A percentile compares a stretch with the other conserved stretches of the same genome.
Evolutionary conservation across 2,888 invertebrate genomes (phyloP).

Genomic region (Horisme vitalbata): DNA sequence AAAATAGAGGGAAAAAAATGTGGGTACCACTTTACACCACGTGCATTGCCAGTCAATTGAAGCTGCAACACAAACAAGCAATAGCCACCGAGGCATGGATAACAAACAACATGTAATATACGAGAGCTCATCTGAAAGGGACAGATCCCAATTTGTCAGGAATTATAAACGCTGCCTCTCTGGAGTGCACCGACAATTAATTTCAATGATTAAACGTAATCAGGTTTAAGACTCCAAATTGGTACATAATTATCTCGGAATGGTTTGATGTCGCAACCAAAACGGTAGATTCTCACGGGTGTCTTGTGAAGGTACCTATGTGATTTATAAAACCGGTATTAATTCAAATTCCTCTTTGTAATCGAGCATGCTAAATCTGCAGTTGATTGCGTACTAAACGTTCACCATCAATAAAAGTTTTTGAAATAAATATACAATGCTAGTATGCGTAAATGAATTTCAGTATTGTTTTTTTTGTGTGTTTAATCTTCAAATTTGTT

Average conservation of each 20-base stretch:
- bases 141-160: conserved; percentile 42
- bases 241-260: conserved; percentile 34
- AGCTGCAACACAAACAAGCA: conserved; percentile 35
- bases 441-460: too few relatives aligned
- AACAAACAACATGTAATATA: conserved; percentile 19
- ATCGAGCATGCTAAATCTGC: conserved; percentile 28
- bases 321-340: conserved; percentile 32
- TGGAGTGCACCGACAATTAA: conserved; percentile 54
- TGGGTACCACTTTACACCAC: conserved; percentile 57
- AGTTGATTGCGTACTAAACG: conserved; percentile 16
- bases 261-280: conserved; percentile 28
- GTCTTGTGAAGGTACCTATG: conserved; percentile 14
- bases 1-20: conserved; percentile 60
- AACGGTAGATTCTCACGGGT: conserved; percentile 28
- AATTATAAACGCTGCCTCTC: conserved; percentile 49
- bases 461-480: too few relatives aligned
- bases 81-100: conserved; percentile 29
- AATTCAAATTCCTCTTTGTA: conserved; percentile 31
- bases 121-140: conserved; percentile 40
- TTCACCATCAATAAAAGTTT: conserved; percentile 15
- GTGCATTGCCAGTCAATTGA: conserved; percentile 53
- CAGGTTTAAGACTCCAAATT: conserved; percentile 37
- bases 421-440: too few relatives aligned
- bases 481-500: too few relatives aligned
- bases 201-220: conserved; percentile 58